phyloP scores from a whole-genome alignment of 1,140 invertebrate genomes.

The Dendroctonus valens region DNA sequence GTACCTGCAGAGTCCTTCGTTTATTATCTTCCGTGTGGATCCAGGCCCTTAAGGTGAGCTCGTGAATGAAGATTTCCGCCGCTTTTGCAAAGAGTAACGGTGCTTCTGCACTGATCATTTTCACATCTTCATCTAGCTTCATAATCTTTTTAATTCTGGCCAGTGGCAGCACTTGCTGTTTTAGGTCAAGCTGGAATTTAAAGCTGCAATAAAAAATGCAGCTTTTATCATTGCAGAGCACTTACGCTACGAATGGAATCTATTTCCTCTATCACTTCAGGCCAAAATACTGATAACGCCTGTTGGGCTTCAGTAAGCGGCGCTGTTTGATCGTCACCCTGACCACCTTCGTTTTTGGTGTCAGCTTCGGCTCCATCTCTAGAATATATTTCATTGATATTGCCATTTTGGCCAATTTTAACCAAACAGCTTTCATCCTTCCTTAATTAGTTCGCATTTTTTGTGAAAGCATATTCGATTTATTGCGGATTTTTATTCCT shows the following conservation, averaged over 20 bases:
- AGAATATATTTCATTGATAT: constrained; percentile 14
- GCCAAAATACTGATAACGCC: constrained; percentile 72
- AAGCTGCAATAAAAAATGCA: constrained; percentile 8
- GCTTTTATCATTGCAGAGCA: background rate
- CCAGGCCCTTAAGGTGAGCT: constrained; percentile 93
- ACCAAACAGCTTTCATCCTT: background rate
- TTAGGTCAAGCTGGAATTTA: constrained; percentile 68
- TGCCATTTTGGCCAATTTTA: constrained; percentile 1
- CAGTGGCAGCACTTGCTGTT: constrained; percentile 89
- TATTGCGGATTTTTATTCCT: too few species aligned
- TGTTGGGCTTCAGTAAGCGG: constrained; percentile 61
- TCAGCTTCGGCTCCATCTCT: constrained; percentile 33
- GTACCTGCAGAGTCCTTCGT: constrained; percentile 83
- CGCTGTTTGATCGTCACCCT: constrained; percentile 44
- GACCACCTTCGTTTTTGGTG: constrained; percentile 40
- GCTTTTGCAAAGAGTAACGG: constrained; percentile 97
- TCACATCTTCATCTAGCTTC: constrained; percentile 98
- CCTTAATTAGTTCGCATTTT: background rate
- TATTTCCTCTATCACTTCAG: constrained; percentile 74
- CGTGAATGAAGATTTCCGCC: constrained; percentile 97
- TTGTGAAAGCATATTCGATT: too few species aligned
- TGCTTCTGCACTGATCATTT: constrained; percentile 99
- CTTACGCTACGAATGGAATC: constrained; percentile 58
- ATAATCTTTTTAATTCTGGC: constrained; percentile 99
- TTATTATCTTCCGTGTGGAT: constrained; percentile 98